Percentiles rank a stretch among this genome's conserved stretches.
These are phyloP conservation scores for Flexamia atlantica DNA, from an alignment of 2,888 invertebrate species.

Conservation along the genomic window DNA sequence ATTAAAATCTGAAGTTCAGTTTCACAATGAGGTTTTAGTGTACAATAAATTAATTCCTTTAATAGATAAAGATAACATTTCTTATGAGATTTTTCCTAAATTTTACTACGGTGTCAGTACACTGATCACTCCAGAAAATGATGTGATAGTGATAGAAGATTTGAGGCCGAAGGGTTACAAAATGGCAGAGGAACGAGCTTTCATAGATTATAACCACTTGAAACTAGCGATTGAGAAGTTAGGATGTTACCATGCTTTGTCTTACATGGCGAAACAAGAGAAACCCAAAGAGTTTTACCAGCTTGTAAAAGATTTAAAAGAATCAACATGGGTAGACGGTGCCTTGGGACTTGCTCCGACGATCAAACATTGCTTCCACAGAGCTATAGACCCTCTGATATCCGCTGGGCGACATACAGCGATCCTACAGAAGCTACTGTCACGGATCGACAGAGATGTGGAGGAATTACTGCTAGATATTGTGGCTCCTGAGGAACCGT, in stretches of 20 bases:
- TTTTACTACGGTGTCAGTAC: conserved; percentile 42
- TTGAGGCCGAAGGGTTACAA: conserved; percentile 68
- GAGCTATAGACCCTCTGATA: conserved; percentile 59
- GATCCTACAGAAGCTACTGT: conserved; percentile 39
- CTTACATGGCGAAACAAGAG: conserved; percentile 71
- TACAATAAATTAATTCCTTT: conserved; percentile 57
- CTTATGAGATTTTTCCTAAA: conserved; percentile 39
- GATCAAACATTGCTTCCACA: conserved; percentile 16
- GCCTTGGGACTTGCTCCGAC: neutral
- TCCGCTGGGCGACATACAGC: conserved; percentile 10
- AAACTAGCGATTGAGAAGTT: conserved; percentile 68
- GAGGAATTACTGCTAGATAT: conserved; percentile 32
- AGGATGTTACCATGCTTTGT: conserved; percentile 72
- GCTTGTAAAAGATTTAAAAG: conserved; percentile 17
- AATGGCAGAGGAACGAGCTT: conserved; percentile 68
- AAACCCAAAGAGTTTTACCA: conserved; percentile 64
- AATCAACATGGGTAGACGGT: conserved; percentile 11
- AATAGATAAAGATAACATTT: conserved; percentile 27
- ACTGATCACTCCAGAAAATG: conserved; percentile 11
- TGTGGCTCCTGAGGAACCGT: conserved; percentile 64
- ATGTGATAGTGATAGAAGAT: conserved; percentile 71
- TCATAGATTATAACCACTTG: conserved; percentile 71
- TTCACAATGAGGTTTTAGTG: conserved; percentile 59
- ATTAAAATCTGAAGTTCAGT: conserved; percentile 10
- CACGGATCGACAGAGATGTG: conserved; percentile 11